Evolutionary conservation across 2,113 vertebrate species (phyloP).

Genomic region (Cepphus grylle): DNA sequence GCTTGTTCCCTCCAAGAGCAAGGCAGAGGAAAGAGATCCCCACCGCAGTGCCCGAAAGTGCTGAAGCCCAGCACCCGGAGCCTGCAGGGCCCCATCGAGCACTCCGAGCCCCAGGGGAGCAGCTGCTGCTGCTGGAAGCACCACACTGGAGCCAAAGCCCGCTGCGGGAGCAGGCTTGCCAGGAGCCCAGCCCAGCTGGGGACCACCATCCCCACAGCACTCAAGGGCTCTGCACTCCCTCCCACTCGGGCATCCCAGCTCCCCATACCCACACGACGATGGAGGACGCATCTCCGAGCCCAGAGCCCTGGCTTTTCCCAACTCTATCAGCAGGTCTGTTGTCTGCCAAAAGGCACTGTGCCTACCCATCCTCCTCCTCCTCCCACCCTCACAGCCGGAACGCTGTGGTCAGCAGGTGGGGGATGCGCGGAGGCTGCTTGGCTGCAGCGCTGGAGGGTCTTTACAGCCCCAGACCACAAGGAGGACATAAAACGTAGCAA

Average conservation of each 20-base stretch:
- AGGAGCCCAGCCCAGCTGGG: background rate
- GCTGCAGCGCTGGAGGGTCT: background rate
- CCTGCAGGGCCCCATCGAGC: background rate
- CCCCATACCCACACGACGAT: background rate
- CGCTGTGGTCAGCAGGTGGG: accelerated
- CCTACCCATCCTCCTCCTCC: background rate
- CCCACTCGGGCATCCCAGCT: accelerated
- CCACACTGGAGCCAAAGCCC: background rate
- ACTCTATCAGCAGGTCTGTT: background rate
- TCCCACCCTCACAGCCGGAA: background rate
- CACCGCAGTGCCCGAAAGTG: background rate
- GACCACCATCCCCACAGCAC: background rate
- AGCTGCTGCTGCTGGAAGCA: too few relatives aligned
- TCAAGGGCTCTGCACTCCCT: background rate
- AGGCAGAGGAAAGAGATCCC: background rate
- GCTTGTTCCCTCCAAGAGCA: background rate
- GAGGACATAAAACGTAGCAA: accelerated
- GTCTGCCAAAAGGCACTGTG: background rate
- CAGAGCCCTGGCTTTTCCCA: background rate
- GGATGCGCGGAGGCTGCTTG: background rate
- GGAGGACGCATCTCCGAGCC: background rate
- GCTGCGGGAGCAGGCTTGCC: background rate
- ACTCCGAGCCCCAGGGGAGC: background rate
- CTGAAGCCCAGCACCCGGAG: too few relatives aligned
- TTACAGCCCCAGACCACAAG: background rate